phyloP scores from a whole-genome alignment of 2,888 invertebrate species.

The Synanthedon myopaeformis region DNA sequence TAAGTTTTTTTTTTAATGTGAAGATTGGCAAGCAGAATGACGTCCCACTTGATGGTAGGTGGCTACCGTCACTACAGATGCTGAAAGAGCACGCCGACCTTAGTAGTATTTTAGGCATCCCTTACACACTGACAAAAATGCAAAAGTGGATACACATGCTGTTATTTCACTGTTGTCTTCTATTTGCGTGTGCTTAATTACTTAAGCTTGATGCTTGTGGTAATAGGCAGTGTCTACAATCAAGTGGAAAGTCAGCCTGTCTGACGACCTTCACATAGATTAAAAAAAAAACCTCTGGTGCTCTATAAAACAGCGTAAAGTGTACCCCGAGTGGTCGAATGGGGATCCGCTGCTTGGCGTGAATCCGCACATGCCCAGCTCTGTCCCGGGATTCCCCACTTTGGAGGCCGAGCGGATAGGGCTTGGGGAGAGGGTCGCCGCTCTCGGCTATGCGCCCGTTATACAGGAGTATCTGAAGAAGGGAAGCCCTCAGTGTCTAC shows the following conservation, averaged over 20 bases:
- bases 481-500: conserved; percentile 82
- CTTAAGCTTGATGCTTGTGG: too few relatives aligned
- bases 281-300: neutral
- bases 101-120: too few relatives aligned
- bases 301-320: conserved; percentile 65
- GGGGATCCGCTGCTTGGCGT: conserved; percentile 84
- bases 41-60: too few relatives aligned
- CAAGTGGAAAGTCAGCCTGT: neutral
- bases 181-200: too few relatives aligned
- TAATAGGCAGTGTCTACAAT: neutral
- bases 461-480: conserved; percentile 91
- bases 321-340: conserved; percentile 79
- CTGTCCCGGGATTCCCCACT: conserved; percentile 64
- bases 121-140: too few relatives aligned
- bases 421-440: conserved; percentile 82
- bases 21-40: too few relatives aligned
- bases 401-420: conserved; percentile 78
- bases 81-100: too few relatives aligned
- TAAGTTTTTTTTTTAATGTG: too few relatives aligned
- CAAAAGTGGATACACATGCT: too few relatives aligned
- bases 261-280: too few relatives aligned
- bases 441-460: conserved; percentile 85
- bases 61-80: too few relatives aligned
- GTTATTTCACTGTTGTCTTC: too few relatives aligned
- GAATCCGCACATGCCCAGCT: conserved; percentile 71